Evolutionary conservation across 2,113 vertebrate genomes (phyloP).

Genomic region (Phaethornis superciliosus): DNA sequence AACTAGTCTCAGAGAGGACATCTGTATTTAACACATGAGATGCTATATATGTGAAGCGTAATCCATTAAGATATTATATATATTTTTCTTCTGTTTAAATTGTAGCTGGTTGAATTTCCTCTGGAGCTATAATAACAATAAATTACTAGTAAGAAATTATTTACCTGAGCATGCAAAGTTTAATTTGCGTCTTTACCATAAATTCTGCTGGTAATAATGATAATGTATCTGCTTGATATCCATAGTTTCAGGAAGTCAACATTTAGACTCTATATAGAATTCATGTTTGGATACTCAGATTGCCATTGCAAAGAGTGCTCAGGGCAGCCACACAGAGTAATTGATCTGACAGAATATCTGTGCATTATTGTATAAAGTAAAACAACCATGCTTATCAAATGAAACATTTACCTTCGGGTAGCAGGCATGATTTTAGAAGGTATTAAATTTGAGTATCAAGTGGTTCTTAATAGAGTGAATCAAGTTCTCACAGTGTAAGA

Average conservation of each 20-base stretch:
- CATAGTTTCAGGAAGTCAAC: background rate
- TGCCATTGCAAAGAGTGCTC: background rate
- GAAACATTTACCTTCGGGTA: background rate
- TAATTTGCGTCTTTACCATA: background rate
- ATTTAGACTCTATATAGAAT: background rate
- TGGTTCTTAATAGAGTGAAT: background rate
- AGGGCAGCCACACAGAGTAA: background rate
- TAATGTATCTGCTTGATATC: background rate
- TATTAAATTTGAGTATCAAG: background rate
- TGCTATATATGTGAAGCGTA: background rate
- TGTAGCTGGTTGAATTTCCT: background rate
- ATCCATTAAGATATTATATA: background rate
- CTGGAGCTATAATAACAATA: background rate
- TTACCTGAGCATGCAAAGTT: background rate
- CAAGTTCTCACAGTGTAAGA: background rate
- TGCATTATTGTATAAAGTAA: background rate
- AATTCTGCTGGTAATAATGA: background rate
- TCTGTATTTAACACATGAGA: background rate
- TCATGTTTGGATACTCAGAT: background rate
- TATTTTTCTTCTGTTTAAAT: background rate
- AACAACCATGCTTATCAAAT: background rate
- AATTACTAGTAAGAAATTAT: background rate
- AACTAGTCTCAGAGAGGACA: background rate
- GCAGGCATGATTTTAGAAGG: background rate
- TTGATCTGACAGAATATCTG: background rate